Conservation (phyloP, 2,113 vertebrate genomes). For the Axis porcinus region DNA sequence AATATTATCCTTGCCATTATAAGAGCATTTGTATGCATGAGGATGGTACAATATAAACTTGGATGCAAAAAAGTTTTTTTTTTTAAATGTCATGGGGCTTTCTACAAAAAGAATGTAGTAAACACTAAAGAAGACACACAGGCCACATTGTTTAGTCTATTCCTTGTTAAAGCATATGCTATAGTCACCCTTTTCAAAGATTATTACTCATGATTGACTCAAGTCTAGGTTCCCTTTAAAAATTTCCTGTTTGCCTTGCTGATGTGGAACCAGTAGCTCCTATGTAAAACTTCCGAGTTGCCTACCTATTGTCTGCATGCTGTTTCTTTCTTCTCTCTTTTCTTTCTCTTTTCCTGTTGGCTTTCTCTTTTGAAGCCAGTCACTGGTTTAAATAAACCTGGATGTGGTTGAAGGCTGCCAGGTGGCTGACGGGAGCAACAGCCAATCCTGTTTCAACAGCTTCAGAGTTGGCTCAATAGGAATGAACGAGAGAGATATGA, state of each 20-base stretch:
- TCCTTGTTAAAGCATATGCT: not conserved
- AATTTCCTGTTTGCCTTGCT: not conserved
- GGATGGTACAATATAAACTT: not conserved
- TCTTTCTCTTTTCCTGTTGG: not conserved
- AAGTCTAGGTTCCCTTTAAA: not conserved
- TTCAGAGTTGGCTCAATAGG: not conserved
- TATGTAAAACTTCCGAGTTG: not conserved
- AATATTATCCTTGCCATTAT: not conserved
- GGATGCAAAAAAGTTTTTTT: not conserved
- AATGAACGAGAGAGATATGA: not conserved
- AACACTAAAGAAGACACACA: conserved; percentile 16
- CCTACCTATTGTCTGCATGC: not conserved
- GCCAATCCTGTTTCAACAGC: conserved; percentile 26
- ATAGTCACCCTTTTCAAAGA: not conserved
- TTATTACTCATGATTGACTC: conserved; percentile 31
- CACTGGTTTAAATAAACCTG: conserved; percentile 28
- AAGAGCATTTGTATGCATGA: not conserved
- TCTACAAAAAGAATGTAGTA: conserved; percentile 25
- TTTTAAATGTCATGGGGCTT: not conserved
- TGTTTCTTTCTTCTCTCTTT: not conserved
- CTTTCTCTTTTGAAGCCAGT: conserved; percentile 23
- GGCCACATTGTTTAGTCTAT: conserved; percentile 55
- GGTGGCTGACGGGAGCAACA: not conserved
- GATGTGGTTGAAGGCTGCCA: not conserved
- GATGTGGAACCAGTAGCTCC: not conserved